Evolutionary conservation across 2,888 invertebrate genomes (phyloP), one percentile per base, ranked within the genome.

Genomic region (Morpho achilles): DNA sequence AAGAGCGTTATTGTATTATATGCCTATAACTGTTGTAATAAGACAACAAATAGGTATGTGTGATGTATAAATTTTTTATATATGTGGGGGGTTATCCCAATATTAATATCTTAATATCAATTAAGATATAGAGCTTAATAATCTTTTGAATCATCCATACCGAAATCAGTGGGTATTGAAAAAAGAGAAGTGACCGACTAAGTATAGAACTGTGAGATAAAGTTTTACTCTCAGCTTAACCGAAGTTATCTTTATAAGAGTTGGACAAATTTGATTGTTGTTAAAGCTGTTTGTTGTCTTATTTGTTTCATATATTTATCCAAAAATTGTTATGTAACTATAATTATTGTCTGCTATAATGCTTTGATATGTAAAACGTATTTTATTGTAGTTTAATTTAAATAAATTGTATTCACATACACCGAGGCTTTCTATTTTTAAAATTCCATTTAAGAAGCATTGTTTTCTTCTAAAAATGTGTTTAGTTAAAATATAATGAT

Each of bases 331-430:
- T 53, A 53, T 45, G 10, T 40, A 45, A 44, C 16, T 45, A 53
- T 43, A 8, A 49, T 23, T 22, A 51, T 22, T 22, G 7, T 22
- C 7, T 45, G 32, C 42, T 16, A 22, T 42, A 50, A 42, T 42
- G 42, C 22, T 50, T 22, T 16, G 51, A 7, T 56, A 56, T 53
- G 39, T 47, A 50, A 50, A 41, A 42, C 32, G 56, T 59, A 59
- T 53, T 54, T 52, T 50, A 50, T 51, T 58, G 42, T 56, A 62
- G 47, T 46, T 62, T 55, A 50, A 42, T 46, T 49, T 52, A 44
- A 61, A 61, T 58, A 55, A 58, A 61, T 58, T 52, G 50, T 55
- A 58, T 58, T 59, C 53, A 53, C 50, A 40, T 47, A 58, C 8
- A 32, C n/a, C 5, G 6, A 5, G 53, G 10, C 10, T 45, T 49